phyloP scores from a whole-genome alignment of 2,113 vertebrate species.

The Panthera uncia region DNA sequence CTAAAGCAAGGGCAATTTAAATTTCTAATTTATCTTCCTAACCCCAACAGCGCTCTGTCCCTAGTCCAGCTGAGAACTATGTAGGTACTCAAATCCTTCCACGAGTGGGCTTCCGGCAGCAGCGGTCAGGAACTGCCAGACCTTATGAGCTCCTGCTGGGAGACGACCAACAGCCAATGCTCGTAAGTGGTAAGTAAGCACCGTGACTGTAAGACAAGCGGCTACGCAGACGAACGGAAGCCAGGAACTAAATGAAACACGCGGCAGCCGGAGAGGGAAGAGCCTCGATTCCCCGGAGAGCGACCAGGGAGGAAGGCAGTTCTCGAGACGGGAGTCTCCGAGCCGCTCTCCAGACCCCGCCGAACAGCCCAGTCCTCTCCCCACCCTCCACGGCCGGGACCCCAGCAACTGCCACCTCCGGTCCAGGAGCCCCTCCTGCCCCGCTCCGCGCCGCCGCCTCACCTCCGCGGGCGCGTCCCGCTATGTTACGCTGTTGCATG shows the following conservation, averaged over 20 bases:
- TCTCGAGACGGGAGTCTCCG: background rate
- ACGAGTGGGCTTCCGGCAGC: background rate
- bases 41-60: background rate
- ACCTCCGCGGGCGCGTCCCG: fast-evolving
- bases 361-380: background rate
- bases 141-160: background rate
- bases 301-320: too few relatives aligned
- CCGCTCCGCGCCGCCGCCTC: fast-evolving
- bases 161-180: background rate
- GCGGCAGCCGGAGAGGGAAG: background rate
- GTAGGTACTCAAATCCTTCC: background rate
- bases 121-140: background rate
- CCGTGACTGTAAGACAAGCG: fast-evolving
- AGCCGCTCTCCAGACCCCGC: background rate
- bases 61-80: background rate
- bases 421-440: fast-evolving
- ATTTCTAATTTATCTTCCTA: background rate
- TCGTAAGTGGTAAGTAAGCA: background rate
- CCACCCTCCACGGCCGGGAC: fast-evolving
- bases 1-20: background rate
- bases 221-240: background rate
- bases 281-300: too few relatives aligned
- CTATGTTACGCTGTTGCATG: fast-evolving
- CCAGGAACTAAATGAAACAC: background rate
- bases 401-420: fast-evolving